Percentiles rank a stretch among this genome's conserved stretches.
phyloP scores from a whole-genome alignment of 1,140 invertebrate species.

The Cheumatopsyche charites region DNA sequence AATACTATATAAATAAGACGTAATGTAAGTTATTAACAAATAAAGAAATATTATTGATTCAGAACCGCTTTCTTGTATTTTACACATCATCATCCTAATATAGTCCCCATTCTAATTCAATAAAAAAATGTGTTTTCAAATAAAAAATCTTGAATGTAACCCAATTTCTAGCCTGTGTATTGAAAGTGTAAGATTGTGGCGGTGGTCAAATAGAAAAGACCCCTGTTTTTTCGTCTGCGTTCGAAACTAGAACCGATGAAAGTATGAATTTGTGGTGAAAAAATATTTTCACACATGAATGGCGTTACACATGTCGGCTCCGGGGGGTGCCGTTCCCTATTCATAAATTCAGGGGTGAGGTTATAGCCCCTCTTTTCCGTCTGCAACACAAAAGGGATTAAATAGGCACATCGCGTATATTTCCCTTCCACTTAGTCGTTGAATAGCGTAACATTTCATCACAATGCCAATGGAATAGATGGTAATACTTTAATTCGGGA shows the following conservation, averaged over 20 bases:
- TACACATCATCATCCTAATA: too few species aligned
- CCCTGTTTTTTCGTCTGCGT: too few species aligned
- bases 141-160: too few species aligned
- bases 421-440: constrained; percentile 38
- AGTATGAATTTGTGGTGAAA: constrained; percentile 41
- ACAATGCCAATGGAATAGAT: constrained; percentile 41
- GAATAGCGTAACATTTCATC: constrained; percentile 43
- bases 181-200: too few species aligned
- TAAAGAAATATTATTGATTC: constrained; percentile 49
- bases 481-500: constrained; percentile 38
- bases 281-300: constrained; percentile 43
- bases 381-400: constrained; percentile 47
- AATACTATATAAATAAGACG: constrained; percentile 45
- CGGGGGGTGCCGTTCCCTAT: constrained; percentile 22
- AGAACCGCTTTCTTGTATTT: too few species aligned
- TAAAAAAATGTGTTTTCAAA: too few species aligned
- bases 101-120: too few species aligned
- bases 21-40: constrained; percentile 46
- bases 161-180: too few species aligned
- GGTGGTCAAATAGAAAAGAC: too few species aligned
- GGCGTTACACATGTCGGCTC: constrained; percentile 40
- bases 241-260: too few species aligned
- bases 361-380: constrained; percentile 38
- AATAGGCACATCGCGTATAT: constrained; percentile 42
- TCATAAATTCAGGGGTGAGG: constrained; percentile 24